These are phyloP conservation scores for Echinops telfairi DNA, from an alignment of 2,113 vertebrate species.

Conservation along the genomic window DNA sequence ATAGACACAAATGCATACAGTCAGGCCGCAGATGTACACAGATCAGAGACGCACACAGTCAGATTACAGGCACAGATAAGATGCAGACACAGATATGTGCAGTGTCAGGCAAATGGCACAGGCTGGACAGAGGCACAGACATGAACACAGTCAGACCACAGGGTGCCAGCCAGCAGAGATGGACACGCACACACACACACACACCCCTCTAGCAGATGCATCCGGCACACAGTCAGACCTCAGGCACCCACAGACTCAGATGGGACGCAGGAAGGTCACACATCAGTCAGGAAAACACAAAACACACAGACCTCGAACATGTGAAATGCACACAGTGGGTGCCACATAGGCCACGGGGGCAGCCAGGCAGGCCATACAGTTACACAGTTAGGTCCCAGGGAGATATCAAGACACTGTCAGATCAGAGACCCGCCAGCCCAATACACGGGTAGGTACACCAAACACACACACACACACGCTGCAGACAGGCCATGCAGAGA, in stretches of 20 bases:
- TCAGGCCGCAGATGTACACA: background rate
- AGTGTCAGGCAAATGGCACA: too few species aligned
- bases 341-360: background rate
- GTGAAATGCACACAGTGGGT: background rate
- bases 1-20: background rate
- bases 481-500: background rate
- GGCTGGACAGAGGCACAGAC: background rate
- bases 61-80: too few species aligned
- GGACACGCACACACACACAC: background rate
- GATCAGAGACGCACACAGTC: background rate
- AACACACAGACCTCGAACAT: background rate
- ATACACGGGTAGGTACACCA: background rate
- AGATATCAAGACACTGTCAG: background rate
- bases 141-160: background rate
- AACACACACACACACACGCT: background rate
- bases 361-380: background rate
- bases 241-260: background rate
- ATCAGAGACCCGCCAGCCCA: background rate
- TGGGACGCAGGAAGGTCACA: background rate
- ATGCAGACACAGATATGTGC: too few species aligned
- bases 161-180: background rate
- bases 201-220: background rate
- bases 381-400: background rate
- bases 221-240: background rate
- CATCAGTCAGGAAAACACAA: background rate